phyloP scores from a whole-genome alignment of 1,140 invertebrate species.

The Drosophila bifasciata region DNA sequence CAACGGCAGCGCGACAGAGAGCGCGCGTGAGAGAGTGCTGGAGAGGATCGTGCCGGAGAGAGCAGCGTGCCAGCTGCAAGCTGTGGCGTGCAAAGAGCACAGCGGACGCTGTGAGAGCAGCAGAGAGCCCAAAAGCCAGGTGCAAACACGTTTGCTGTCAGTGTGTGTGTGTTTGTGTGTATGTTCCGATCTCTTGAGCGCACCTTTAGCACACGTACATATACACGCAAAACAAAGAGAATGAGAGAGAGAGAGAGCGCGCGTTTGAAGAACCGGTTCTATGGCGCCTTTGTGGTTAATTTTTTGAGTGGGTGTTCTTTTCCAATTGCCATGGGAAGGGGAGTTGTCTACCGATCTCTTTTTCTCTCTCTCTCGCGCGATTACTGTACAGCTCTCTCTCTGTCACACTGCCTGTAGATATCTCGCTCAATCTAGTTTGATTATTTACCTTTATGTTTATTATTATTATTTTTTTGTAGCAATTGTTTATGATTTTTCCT shows the following conservation, averaged over 20 bases:
- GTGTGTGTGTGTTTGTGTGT: conserved; percentile 6
- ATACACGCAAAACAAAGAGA: neutral
- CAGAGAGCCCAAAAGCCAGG: conserved; percentile 30
- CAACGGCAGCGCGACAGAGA: conserved; percentile 13
- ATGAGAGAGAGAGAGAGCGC: conserved; percentile 31
- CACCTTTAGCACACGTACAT: conserved; percentile 22
- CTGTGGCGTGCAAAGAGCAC: neutral
- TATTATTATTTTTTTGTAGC: conserved; percentile 44
- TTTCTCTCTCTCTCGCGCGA: neutral
- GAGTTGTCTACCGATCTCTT: conserved; percentile 18
- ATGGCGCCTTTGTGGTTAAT: conserved; percentile 49
- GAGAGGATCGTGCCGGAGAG: conserved; percentile 13
- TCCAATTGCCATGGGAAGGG: conserved; percentile 52
- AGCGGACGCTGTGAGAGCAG: conserved; percentile 15
- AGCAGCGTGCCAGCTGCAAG: conserved; percentile 23
- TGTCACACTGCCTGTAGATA: conserved; percentile 19
- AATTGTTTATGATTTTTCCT: conserved; percentile 49
- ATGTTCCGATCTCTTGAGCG: conserved; percentile 42
- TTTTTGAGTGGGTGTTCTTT: conserved; percentile 73
- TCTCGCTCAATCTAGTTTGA: conserved; percentile 56
- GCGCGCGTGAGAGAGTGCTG: conserved; percentile 11
- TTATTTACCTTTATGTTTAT: conserved; percentile 57
- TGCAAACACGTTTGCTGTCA: conserved; percentile 38
- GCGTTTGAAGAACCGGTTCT: conserved; percentile 59
- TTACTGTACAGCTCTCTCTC: neutral